These are phyloP conservation scores for Rhadina sibilatrix DNA, from an alignment of 2,113 vertebrate species.

Conservation along the genomic window DNA sequence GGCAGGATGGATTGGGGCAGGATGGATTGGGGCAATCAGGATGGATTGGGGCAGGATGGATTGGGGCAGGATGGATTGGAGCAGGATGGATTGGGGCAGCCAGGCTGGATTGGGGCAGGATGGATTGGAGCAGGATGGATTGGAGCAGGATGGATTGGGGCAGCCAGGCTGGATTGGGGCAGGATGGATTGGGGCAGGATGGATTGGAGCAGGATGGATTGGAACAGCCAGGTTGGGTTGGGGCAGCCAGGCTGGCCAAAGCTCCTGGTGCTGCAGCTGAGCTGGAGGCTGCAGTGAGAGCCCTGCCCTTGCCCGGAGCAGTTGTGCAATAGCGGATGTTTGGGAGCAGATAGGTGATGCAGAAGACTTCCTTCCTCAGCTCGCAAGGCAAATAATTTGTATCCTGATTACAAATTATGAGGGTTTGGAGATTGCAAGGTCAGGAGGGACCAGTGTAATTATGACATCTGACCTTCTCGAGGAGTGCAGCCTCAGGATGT, in stretches of 20 bases:
- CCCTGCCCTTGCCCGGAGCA: background rate
- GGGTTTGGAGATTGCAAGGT: conserved; percentile 30
- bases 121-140: fast-evolving
- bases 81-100: background rate
- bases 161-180: background rate
- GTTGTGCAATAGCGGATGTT: conserved; percentile 44
- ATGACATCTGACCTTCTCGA: background rate
- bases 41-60: background rate
- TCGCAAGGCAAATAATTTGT: conserved; percentile 51
- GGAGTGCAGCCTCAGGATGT: background rate
- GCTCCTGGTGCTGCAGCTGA: background rate
- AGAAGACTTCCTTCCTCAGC: conserved; percentile 64
- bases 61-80: fast-evolving
- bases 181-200: background rate
- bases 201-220: background rate
- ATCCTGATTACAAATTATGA: conserved; percentile 66
- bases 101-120: background rate
- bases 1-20: no score
- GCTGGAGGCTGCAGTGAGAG: background rate
- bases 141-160: background rate
- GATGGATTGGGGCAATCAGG: fast-evolving
- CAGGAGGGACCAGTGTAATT: background rate
- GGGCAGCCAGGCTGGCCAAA: background rate
- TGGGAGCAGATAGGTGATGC: conserved; percentile 55
- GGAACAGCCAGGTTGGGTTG: no score